Evolutionary conservation across 2,113 vertebrate genomes (phyloP), one percentile per base, ranked within the genome.

Genomic region (Conger conger): DNA sequence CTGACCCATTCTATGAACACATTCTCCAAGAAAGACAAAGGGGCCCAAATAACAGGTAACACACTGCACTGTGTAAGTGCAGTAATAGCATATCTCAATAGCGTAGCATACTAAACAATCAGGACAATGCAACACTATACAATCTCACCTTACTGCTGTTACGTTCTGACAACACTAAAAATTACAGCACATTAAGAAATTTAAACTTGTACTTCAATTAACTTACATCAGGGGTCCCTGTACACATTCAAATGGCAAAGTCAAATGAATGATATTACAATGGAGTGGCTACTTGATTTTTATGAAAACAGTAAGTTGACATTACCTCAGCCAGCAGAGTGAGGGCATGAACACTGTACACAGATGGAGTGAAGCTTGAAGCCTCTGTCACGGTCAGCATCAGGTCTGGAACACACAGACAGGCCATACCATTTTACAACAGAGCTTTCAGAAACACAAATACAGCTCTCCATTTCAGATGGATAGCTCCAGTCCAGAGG

Each of bases 301-400:
- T 36, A 35, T 17, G 4, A 30, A 33, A 17, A 36, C 17, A 50
- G 11, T 37, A 54, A 30, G 76, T 27, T 30, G 33, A 20, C 60
- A 81, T 96, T 98, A 99, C 98, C 97, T 99, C 98, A 68, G 98
- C 97, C 87, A 99, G 93, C 87, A 99, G 94, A 0, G 97, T 99
- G 94, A 99, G 88, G 20, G 98, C 98, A 86, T 99, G 98, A 85
- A 99, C 98, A 84, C 98, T 99, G 91, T 98, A 99, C 50, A 99
- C 96, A 81, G 98, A 99, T 78, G 98, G 98, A 91, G 98, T 97
- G 89, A 98, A 97, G 91, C 94, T 97, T 91, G 97, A 97, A 27
- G 97, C 96, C 95, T 99, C 98, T 96, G 96, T 95, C 91, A 98
- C 97, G 91, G 98, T 98, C 92, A 98, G 94, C 97, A 98, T 99